A percentile compares a stretch with the other conserved stretches of the same genome.
These are phyloP conservation scores for Drosophila tropicalis DNA, from an alignment of 1,140 invertebrate genomes.

Conservation along the genomic window DNA sequence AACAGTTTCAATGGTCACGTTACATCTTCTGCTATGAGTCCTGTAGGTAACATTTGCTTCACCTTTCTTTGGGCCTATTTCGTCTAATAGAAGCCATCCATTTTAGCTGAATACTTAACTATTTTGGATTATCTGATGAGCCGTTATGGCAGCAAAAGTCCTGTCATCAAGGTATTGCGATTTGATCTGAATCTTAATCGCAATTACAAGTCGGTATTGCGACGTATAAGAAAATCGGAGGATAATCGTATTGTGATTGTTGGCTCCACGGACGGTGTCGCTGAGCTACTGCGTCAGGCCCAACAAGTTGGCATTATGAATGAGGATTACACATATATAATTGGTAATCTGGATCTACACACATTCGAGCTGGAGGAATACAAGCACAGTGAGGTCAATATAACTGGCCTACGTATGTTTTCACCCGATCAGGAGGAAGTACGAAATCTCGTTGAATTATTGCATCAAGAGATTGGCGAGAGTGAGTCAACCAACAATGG, in stretches of 20 bases:
- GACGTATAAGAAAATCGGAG: conserved; percentile 85
- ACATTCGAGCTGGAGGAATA: conserved; percentile 91
- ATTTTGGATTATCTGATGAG: conserved; percentile 90
- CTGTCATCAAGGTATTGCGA: conserved; percentile 86
- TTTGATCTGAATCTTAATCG: conserved; percentile 83
- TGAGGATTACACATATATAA: conserved; percentile 89
- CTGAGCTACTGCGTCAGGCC: conserved; percentile 87
- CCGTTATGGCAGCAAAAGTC: conserved; percentile 85
- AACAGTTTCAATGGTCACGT: conserved; percentile 90
- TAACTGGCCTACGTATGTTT: conserved; percentile 90
- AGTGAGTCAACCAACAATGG: conserved; percentile 49
- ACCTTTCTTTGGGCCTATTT: neutral
- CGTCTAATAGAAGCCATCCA: too few relatives aligned
- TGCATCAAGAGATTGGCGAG: conserved; percentile 64
- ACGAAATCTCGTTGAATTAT: conserved; percentile 54
- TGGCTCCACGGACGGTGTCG: conserved; percentile 87
- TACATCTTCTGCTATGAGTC: conserved; percentile 95
- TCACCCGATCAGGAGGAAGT: conserved; percentile 84
- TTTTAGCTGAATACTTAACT: conserved; percentile 85
- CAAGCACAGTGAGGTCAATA: conserved; percentile 92
- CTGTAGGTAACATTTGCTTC: conserved; percentile 27
- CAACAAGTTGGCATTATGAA: conserved; percentile 94
- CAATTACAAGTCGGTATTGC: conserved; percentile 83
- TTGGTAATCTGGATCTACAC: conserved; percentile 92
- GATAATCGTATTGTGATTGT: conserved; percentile 91